phyloP scores from a whole-genome alignment of 2,797 vertebrate genomes.

The Atherinosoma microstoma region DNA sequence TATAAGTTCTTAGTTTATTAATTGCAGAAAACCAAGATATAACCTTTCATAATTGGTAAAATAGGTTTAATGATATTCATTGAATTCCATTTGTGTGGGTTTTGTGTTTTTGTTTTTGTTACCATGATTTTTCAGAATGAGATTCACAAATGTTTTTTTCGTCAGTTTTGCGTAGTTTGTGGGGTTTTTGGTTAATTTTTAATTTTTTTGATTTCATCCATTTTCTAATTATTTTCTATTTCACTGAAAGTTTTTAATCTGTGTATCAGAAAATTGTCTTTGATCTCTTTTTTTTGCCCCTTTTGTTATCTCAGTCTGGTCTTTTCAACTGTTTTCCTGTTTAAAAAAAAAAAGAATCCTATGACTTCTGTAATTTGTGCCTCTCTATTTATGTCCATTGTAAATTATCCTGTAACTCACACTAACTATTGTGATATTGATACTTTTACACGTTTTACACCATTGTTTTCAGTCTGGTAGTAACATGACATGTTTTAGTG shows the following conservation, averaged over 20 bases:
- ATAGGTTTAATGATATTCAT: conserved; percentile 43
- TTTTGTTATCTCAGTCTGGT: conserved; percentile 3
- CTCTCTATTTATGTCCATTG: conserved; percentile 55
- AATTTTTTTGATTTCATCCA: background rate
- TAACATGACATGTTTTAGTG: conserved; percentile 38
- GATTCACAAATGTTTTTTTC: conserved; percentile 25
- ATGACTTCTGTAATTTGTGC: conserved; percentile 65
- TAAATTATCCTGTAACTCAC: conserved; percentile 31
- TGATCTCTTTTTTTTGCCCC: background rate
- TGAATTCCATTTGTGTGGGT: conserved; percentile 22
- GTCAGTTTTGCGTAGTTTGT: conserved; percentile 16
- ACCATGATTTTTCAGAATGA: conserved; percentile 29
- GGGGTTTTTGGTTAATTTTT: too few species aligned
- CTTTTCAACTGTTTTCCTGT: background rate
- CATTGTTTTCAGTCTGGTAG: conserved; percentile 31
- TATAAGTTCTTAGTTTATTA: conserved; percentile 42
- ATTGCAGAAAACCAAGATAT: conserved; percentile 30
- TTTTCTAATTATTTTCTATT: conserved; percentile 24
- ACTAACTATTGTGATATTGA: conserved; percentile 62
- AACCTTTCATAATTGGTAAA: conserved; percentile 29
- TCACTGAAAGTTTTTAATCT: conserved; percentile 24
- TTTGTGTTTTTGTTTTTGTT: conserved; percentile 35
- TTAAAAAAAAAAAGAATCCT: background rate
- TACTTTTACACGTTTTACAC: conserved; percentile 50
- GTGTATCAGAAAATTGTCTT: conserved; percentile 19